Evolutionary conservation across 2,113 vertebrate species (phyloP).

Genomic region (Hippocampus comes): DNA sequence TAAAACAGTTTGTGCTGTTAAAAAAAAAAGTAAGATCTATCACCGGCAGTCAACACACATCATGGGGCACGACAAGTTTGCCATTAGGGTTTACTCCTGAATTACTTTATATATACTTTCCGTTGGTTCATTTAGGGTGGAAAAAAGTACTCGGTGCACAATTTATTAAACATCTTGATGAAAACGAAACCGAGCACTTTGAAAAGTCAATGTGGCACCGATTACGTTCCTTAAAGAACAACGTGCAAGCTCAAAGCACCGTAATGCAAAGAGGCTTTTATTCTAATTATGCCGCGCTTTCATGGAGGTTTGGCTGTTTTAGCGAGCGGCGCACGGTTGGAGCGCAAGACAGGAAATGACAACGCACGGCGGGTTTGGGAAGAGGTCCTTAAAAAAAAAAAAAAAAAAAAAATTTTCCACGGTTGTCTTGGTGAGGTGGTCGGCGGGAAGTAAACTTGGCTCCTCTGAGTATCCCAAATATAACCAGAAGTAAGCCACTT

Average conservation of each 20-base stretch:
- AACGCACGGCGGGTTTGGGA: background rate
- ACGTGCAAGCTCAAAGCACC: constrained; percentile 8
- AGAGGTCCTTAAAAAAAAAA: background rate
- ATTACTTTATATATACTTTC: constrained; percentile 36
- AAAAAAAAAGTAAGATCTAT: constrained; percentile 43
- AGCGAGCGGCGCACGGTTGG: constrained; percentile 4
- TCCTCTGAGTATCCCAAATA: background rate
- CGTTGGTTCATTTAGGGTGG: constrained; percentile 45
- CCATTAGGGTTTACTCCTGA: constrained; percentile 31
- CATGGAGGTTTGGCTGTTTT: constrained; percentile 59
- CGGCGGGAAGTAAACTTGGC: constrained; percentile 26
- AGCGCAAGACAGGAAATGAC: constrained; percentile 32
- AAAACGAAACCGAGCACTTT: constrained; percentile 45
- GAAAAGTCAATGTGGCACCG: constrained; percentile 43
- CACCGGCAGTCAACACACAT: constrained; percentile 32
- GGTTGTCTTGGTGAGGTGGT: constrained; percentile 29
- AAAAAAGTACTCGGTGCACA: constrained; percentile 39
- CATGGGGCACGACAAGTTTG: constrained; percentile 28
- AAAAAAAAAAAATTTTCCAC: constrained; percentile 14
- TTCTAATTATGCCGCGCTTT: constrained; percentile 59
- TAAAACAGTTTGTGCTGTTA: constrained; percentile 21
- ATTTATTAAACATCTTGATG: constrained; percentile 56
- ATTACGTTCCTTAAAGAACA: constrained; percentile 47
- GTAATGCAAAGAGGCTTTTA: constrained; percentile 11
- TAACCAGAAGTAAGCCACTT: constrained; percentile 7